phyloP scores from a whole-genome alignment of 2,888 invertebrate genomes.

The Dryobotodes eremita region DNA sequence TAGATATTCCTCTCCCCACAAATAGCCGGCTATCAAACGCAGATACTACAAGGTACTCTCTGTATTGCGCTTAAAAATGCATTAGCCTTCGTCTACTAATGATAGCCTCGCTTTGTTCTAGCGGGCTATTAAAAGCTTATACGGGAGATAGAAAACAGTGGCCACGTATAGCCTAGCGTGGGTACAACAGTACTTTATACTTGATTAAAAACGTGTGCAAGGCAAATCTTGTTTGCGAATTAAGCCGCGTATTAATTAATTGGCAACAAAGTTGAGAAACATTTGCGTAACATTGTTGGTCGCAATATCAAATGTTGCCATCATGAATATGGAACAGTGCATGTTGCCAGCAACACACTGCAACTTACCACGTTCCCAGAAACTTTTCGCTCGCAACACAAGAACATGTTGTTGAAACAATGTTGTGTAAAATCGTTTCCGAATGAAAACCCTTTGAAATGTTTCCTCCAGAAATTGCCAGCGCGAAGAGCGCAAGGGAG shows the following conservation, averaged over 20 bases:
- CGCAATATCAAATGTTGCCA: too few species aligned
- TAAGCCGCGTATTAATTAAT: background rate
- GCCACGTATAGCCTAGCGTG: background rate
- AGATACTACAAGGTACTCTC: background rate
- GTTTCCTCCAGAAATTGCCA: background rate
- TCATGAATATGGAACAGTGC: too few species aligned
- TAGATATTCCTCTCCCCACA: background rate
- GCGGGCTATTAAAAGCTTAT: conserved; percentile 45
- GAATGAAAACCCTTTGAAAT: background rate
- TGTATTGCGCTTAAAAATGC: conserved; percentile 45
- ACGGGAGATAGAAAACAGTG: conserved; percentile 15
- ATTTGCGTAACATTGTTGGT: background rate
- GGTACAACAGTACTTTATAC: conserved; percentile 8
- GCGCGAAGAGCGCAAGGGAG: background rate
- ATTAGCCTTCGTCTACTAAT: conserved; percentile 32
- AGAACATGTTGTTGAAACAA: background rate
- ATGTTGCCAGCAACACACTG: background rate
- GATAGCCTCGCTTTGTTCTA: conserved; percentile 38
- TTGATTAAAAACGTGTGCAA: conserved; percentile 9
- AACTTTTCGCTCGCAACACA: background rate
- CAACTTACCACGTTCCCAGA: background rate
- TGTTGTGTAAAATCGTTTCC: background rate
- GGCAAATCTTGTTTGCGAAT: background rate
- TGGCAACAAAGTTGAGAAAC: too few species aligned
- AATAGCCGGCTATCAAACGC: conserved; percentile 12